Conservation (phyloP, 2,888 invertebrate species). For the Cataglyphis rosenhaueri region DNA sequence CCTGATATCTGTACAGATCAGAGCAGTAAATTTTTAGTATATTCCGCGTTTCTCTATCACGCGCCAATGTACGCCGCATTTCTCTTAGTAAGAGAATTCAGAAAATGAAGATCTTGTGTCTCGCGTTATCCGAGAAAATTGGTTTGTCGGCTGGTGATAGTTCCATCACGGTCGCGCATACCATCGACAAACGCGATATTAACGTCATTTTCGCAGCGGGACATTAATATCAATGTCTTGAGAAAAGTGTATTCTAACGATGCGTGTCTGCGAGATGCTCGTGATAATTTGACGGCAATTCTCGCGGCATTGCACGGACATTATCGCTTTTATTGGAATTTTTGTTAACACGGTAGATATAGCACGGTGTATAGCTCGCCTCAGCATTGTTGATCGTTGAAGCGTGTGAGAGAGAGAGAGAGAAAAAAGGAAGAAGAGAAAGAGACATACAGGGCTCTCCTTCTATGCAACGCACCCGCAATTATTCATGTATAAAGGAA, state of each 20-base stretch:
- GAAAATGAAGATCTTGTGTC: constrained; percentile 28
- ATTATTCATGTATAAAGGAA: constrained; percentile 8
- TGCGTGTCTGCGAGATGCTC: constrained; percentile 14
- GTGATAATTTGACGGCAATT: background rate
- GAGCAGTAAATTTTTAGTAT: constrained; percentile 16
- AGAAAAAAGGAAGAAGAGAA: background rate
- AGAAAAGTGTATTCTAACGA: constrained; percentile 33
- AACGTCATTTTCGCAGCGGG: constrained; percentile 44
- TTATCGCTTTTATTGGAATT: constrained; percentile 49
- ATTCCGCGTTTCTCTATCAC: constrained; percentile 50
- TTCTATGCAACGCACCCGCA: background rate
- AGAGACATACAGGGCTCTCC: background rate
- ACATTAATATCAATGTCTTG: constrained; percentile 41
- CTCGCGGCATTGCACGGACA: background rate
- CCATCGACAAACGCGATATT: background rate
- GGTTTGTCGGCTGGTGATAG: background rate
- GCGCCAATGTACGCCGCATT: constrained; percentile 35
- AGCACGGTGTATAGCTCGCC: background rate
- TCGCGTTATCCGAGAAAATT: constrained; percentile 35
- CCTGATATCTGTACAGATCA: constrained; percentile 17
- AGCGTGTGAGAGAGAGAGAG: background rate
- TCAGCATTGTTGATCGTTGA: constrained; percentile 22
- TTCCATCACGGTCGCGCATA: background rate
- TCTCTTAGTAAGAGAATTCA: constrained; percentile 22
- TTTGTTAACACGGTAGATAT: background rate